Evolutionary conservation across 2,888 invertebrate genomes (phyloP), one percentile per base, ranked within the genome.

Genomic region (Chloroclysta siterata): DNA sequence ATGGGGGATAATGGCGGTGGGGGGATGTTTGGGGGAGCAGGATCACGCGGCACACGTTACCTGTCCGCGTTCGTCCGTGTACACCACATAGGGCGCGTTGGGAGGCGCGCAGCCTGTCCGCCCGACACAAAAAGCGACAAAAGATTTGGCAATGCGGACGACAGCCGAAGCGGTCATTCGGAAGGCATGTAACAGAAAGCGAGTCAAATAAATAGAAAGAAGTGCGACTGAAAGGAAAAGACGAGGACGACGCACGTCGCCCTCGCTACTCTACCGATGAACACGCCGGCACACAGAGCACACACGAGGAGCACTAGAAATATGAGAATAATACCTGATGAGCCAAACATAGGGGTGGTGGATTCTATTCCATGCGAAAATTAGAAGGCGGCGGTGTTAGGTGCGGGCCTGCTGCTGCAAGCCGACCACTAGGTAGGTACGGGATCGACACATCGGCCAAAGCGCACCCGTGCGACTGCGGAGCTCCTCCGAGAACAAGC

Each of bases 31-130:
- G 55, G 57, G 71, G 50, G 66, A 65, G 62, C 65, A 60, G 67
- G 65, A 70, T 83, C 84, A 84, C 84, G 84, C 88, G 85, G 84
- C 90, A 92, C 90, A 73, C 94, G 94, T 94, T 97, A 98, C 98
- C 98, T 98, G 97, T 96, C 97, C 97, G 95, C 97, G 96, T 94
- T 97, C 96, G 95, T 98, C 98, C 94, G 97, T 97, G 96, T 98
- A 98, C 95, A 96, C 96, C 95, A 98, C 97, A 95, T 96, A 97
- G 93, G 96, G 96, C 95, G 97, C 97, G 94, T 98, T 98, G 94
- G 95, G 95, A 90, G 97, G 96, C 94, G 96, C 95, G 94, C 96
- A 94, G 92, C 91, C 92, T 88, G 84, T 77, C 82, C 89, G 83
- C 82, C 85, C 88, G 83, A 89, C 87, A 91, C 87, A 90, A 87